phyloP scores from a whole-genome alignment of 2,113 vertebrate genomes.

The Cyprinodon brontotheroides region DNA sequence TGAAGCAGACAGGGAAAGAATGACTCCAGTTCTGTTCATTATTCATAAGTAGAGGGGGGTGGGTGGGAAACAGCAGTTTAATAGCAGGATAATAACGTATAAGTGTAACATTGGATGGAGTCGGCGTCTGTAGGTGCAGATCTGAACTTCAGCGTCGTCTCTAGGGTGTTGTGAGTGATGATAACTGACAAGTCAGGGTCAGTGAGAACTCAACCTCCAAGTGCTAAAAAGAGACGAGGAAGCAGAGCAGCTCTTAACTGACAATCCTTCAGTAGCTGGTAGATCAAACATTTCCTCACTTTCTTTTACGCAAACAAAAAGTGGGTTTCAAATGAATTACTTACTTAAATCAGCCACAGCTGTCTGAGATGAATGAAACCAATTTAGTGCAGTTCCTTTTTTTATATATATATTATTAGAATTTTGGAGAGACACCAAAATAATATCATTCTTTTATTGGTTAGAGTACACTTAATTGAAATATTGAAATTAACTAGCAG shows the following conservation, averaged over 20 bases:
- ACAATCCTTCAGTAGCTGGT: background rate
- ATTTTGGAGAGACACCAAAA: no score
- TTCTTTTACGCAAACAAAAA: background rate
- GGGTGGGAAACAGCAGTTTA: slow-evolving; percentile 24
- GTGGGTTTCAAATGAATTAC: background rate
- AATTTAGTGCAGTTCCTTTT: background rate
- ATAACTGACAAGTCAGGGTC: slow-evolving; percentile 60
- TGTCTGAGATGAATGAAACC: background rate
- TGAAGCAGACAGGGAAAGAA: slow-evolving; percentile 30
- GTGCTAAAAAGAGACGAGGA: background rate
- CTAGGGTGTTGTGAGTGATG: slow-evolving; percentile 52
- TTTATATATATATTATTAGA: no score
- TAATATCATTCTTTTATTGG: no score
- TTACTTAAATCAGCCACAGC: background rate
- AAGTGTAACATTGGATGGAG: slow-evolving; percentile 5
- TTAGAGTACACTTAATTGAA: no score
- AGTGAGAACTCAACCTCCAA: slow-evolving; percentile 6
- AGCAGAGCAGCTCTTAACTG: background rate
- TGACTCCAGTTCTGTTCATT: slow-evolving; percentile 48
- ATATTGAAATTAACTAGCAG: no score
- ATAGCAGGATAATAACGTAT: slow-evolving; percentile 14
- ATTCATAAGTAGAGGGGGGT: slow-evolving; percentile 40
- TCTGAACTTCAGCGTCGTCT: slow-evolving; percentile 23
- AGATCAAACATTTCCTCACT: background rate
- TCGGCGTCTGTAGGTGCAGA: background rate